Evolutionary conservation across 2,888 invertebrate genomes (phyloP), one percentile per base, ranked within the genome.

Genomic region (Lasioglossum marginatum): DNA sequence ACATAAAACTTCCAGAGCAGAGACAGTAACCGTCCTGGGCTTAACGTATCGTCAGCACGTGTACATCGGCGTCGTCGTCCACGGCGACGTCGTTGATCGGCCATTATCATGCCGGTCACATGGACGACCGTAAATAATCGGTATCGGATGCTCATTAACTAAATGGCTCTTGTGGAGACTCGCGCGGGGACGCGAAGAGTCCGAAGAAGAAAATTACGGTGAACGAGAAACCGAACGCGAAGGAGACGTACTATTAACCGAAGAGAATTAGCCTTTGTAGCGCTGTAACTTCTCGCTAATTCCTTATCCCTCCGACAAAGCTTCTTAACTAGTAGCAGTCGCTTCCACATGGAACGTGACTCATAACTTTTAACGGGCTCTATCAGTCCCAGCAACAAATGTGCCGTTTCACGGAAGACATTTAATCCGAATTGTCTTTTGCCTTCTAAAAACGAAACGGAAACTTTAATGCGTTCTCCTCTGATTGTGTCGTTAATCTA

Each of bases 21-120:
- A 94, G 94, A 94, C 94, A 93, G 94, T 93, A 92, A 93, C 93
- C 90, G 92, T 92, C 88, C 89, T n/a, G 89, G 91, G 92, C 91
- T 91, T 94, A 95, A 95, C 93, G 94, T 95, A 95, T 95, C 94
- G 93, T 91, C 90, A 88, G 94, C 92, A 94, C 95, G 95, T 95
- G 95, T 37, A 34, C 66, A 90, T 86, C 90, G 80, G 82, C 77
- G 86, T 34, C 72, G 80, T 82, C 79, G 87, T 74, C 86, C 63
- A 16, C 31, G 63, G 14, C 92, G 91, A 27, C 70, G 80, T 83
- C 87, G 86, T 77, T 78, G 87, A 81, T 85, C 68, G 83, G 34
- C 75, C 82, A 87, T 89, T 89, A 88, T 81, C 84, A 91, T 87
- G 86, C 83, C 81, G 72, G 85, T 86, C 87, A 83, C 89, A 88